Percentiles rank a stretch among this genome's conserved stretches.
Conservation (phyloP, 2,113 vertebrate genomes). For the Castor canadensis region DNA sequence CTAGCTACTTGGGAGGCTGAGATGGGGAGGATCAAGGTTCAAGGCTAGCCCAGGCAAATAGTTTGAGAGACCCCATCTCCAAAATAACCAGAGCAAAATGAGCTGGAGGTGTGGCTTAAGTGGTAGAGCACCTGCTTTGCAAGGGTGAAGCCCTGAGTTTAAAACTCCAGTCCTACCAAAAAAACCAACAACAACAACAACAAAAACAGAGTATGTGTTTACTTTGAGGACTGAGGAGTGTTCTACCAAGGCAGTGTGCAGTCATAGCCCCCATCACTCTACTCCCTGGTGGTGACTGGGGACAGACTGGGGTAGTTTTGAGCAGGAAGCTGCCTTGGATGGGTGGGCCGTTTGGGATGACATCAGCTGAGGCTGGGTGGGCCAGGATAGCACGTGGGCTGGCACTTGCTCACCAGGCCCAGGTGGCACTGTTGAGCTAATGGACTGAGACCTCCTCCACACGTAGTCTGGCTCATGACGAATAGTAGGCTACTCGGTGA, state of each 20-base stretch:
- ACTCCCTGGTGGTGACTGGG: neutral
- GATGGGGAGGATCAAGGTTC: too few species aligned
- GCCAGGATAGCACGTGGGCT: neutral
- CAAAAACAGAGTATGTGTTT: too few species aligned
- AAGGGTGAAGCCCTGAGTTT: too few species aligned
- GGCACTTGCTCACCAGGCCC: neutral
- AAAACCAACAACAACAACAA: too few species aligned
- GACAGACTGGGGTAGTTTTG: neutral
- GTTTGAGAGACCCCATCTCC: too few species aligned
- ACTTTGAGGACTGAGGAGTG: neutral
- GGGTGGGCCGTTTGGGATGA: neutral
- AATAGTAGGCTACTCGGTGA: neutral
- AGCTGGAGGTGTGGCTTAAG: too few species aligned
- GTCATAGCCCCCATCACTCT: neutral
- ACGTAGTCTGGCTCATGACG: neutral
- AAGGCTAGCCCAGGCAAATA: too few species aligned
- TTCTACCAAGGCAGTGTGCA: neutral
- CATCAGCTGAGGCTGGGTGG: neutral
- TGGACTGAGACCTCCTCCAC: neutral
- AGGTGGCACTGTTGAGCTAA: neutral
- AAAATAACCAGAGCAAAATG: too few species aligned
- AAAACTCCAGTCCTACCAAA: too few species aligned
- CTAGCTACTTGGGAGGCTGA: too few species aligned
- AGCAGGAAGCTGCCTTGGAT: neutral
- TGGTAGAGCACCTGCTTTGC: too few species aligned